Evolutionary conservation across 1,140 invertebrate species (phyloP).

Genomic region (Teleogryllus occipitalis): DNA sequence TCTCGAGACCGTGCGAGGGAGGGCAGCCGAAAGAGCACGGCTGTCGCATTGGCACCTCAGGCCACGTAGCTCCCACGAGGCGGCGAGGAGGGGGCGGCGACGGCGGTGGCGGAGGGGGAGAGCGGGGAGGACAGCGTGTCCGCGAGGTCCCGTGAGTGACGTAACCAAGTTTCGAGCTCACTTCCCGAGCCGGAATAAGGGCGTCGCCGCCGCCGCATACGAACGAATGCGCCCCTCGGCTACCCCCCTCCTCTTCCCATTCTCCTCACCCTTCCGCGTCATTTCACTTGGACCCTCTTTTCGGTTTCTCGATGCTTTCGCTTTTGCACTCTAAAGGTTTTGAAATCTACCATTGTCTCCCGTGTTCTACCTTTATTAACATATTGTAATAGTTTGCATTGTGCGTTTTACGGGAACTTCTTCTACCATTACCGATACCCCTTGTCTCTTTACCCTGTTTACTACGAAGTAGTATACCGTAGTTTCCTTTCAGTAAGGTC

Average conservation of each 20-base stretch:
- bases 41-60: no score
- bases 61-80: no score
- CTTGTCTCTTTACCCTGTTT: no score
- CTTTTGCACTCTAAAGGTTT: no score
- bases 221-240: background rate
- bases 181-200: background rate
- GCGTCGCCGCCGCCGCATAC: background rate
- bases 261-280: background rate
- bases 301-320: no score
- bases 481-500: no score
- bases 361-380: background rate
- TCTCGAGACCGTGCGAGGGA: no score
- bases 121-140: background rate
- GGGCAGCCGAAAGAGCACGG: no score
- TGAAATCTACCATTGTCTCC: background rate
- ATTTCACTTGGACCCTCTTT: background rate
- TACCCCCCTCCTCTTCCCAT: background rate
- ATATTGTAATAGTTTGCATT: background rate
- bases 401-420: background rate
- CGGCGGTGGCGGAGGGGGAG: background rate
- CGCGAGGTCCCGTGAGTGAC: constrained; percentile 2
- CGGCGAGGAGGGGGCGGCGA: no score
- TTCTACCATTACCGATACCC: no score
- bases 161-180: background rate
- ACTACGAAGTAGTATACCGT: no score